Evolutionary conservation across 2,888 invertebrate genomes (phyloP), one percentile per base, ranked within the genome.

Genomic region (Zygogramma bicolorata): DNA sequence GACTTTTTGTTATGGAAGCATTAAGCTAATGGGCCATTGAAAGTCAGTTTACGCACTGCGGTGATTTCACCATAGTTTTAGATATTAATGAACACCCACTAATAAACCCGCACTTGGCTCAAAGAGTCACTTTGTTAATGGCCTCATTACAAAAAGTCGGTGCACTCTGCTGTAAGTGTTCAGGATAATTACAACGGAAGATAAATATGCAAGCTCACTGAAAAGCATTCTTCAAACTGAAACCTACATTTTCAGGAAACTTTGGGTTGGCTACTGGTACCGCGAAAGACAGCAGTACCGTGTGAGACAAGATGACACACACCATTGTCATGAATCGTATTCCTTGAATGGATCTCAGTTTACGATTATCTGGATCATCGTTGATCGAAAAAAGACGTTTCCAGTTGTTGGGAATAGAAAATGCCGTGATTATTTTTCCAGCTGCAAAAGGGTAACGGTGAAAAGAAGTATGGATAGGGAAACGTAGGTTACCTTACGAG

Each of bases 241-340:
- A n/a, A 69, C 72, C 75, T 76, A 84, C 83, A 31, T 78, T 80
- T 78, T 84, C 84, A 13, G 75, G 68, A 65, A 80, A 82, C 63
- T 73, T 69, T 5, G 82, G 74, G 73, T 84, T 83, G 2, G 77
- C 65, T 3, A 83, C 73, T 20, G 82, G 82, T 8, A 79, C 78
- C 13, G 79, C 76, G 22, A 84, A 77, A 20, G 74, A 59, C 13
- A 74, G 53, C 81, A 83, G 80, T n/a, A 83, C 65, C 5, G 82
- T 81, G 65, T 84, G 84, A 38, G 76, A 73, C 60, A 79, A 38
- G 38, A 84, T 82, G 3, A 84, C 82, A 57, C 80, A 80, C 5
- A 83, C 72, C 80, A 83, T 80, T 42, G 79, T 83, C 62, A 77
- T 81, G 68, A 83, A 82, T 60, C 83, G 73, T 0, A 84, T 78